Evolutionary conservation across 2,113 vertebrate species (phyloP).

Genomic region (Ramphastos sulfuratus): DNA sequence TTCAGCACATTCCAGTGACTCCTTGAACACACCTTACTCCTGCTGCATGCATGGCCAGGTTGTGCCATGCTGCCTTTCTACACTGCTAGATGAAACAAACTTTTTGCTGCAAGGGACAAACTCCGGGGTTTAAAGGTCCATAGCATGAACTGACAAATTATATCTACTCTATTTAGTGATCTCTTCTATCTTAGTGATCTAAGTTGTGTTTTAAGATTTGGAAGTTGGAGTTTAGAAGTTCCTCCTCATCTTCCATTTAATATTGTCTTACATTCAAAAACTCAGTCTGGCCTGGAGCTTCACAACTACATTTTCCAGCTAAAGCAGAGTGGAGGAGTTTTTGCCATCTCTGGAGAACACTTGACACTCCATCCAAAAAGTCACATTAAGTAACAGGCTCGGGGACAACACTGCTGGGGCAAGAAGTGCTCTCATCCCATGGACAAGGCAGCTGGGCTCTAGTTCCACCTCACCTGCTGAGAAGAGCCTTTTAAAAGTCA

Average conservation of each 20-base stretch:
- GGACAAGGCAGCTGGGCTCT: not conserved
- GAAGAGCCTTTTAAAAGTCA: not conserved
- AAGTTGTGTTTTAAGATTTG: not conserved
- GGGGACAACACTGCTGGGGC: not conserved
- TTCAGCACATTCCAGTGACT: not conserved
- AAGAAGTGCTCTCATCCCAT: not conserved
- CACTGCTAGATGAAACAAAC: not conserved
- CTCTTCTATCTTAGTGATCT: not conserved
- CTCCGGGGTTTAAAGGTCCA: not conserved
- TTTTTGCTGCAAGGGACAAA: not conserved
- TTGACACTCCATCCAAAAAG: not conserved
- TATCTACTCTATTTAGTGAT: not conserved
- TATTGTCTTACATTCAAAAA: not conserved
- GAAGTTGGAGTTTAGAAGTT: not conserved
- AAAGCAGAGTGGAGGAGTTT: not conserved
- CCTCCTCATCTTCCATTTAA: not conserved
- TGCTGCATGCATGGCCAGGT: not conserved
- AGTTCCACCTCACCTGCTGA: not conserved
- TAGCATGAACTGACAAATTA: not conserved
- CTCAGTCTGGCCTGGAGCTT: not conserved
- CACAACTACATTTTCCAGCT: not conserved
- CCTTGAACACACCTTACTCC: not conserved
- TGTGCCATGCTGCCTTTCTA: not conserved
- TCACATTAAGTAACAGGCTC: not conserved
- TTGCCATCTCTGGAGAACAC: not conserved